Percentiles rank a stretch among this genome's conserved stretches.
Evolutionary conservation across 2,113 vertebrate genomes (phyloP).

Genomic region (Microcebus ravelobensis): DNA sequence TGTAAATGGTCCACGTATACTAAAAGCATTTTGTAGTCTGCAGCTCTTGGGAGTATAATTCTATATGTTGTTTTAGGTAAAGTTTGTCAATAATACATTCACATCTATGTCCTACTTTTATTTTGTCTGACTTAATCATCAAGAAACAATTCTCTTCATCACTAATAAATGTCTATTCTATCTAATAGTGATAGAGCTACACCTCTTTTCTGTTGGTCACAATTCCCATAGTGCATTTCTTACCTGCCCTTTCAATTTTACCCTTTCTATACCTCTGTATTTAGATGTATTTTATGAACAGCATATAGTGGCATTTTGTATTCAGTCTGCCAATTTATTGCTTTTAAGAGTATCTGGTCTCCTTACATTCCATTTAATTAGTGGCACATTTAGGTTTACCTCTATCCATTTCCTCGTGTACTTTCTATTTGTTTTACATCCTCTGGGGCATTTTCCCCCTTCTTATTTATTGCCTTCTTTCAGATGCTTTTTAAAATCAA

Average conservation of each 20-base stretch:
- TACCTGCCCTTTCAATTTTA: background rate
- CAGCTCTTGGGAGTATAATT: background rate
- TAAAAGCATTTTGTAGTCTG: background rate
- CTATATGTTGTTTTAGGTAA: background rate
- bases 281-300: background rate
- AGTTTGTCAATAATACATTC: background rate
- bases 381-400: background rate
- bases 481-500: background rate
- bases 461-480: constrained; percentile 18
- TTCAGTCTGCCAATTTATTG: constrained; percentile 9
- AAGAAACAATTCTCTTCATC: background rate
- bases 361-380: constrained; percentile 68
- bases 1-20: background rate
- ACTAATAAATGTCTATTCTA: background rate
- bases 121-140: background rate
- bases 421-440: background rate
- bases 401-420: background rate
- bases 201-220: background rate
- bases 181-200: background rate
- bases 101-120: background rate
- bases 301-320: background rate
- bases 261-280: background rate
- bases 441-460: background rate
- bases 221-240: background rate
- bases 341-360: constrained; percentile 59